Conservation (phyloP, 2,888 invertebrate species). For the Odontomyia ornata region DNA sequence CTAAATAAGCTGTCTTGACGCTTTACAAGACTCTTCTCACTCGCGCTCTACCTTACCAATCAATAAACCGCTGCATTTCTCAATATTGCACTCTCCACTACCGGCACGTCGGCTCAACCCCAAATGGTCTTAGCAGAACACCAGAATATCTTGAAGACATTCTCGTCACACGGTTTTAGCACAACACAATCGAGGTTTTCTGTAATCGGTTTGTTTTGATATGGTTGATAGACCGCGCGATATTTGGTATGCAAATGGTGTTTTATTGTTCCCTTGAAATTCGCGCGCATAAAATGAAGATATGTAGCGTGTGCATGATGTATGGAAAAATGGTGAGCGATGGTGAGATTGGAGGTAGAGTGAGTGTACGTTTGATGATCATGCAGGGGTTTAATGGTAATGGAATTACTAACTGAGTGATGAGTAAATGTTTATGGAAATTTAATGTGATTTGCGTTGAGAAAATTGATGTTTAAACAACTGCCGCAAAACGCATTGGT, state of each 20-base stretch:
- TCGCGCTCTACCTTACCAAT: too few relatives aligned
- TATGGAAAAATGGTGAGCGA: not conserved
- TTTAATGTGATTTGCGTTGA: conserved; percentile 6
- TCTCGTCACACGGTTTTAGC: conserved; percentile 1
- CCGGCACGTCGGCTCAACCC: not conserved
- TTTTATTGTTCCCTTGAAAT: conserved; percentile 42
- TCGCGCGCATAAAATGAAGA: conserved; percentile 11
- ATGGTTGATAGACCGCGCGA: conserved; percentile 9
- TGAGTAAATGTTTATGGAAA: conserved; percentile 33
- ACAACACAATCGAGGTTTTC: not conserved
- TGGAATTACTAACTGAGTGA: conserved; percentile 17
- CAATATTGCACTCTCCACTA: not conserved
- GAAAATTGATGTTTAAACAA: not conserved
- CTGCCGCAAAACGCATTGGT: not conserved
- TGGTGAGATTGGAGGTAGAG: not conserved
- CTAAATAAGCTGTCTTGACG: conserved; percentile 14
- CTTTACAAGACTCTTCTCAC: too few relatives aligned
- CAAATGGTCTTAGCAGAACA: not conserved
- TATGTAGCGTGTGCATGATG: not conserved
- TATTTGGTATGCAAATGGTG: conserved; percentile 40
- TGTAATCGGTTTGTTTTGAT: conserved; percentile 22
- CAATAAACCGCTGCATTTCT: too few relatives aligned
- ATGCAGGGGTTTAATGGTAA: not conserved
- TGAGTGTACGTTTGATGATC: not conserved
- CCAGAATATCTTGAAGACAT: too few relatives aligned